These are phyloP conservation scores for Semicossyphus pulcher DNA, from an alignment of 2,113 vertebrate species.

Conservation along the genomic window DNA sequence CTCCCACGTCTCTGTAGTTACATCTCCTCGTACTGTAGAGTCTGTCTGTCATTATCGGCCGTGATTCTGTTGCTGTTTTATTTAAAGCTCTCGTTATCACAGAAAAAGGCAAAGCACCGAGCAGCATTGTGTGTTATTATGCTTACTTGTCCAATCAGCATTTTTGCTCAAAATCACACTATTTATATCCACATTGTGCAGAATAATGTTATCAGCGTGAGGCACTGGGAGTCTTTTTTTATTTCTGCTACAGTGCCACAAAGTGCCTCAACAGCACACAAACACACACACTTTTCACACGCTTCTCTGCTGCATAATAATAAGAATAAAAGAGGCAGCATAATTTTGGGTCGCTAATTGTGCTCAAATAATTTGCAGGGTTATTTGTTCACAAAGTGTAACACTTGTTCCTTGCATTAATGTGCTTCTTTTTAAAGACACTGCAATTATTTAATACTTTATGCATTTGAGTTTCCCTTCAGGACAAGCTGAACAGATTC, in stretches of 20 bases:
- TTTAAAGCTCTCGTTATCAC: conserved; percentile 59
- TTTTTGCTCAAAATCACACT: conserved; percentile 48
- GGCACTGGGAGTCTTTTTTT: neutral
- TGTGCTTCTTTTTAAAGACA: conserved; percentile 50
- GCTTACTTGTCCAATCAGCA: conserved; percentile 46
- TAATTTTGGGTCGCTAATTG: neutral
- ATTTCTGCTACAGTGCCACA: neutral
- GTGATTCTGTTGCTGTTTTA: conserved; percentile 34
- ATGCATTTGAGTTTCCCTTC: conserved; percentile 37
- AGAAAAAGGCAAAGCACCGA: conserved; percentile 29
- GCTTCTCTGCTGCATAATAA: neutral
- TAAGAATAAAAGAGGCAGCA: neutral
- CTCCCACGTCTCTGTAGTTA: conserved; percentile 15
- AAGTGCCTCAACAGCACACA: conserved; percentile 26
- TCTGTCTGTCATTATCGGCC: conserved; percentile 9
- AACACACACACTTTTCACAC: neutral
- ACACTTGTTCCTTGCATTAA: conserved; percentile 6
- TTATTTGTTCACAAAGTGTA: conserved; percentile 20
- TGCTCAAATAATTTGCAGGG: conserved; percentile 3
- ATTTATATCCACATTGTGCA: conserved; percentile 52
- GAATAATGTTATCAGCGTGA: conserved; percentile 33
- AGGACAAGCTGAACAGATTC: conserved; percentile 22
- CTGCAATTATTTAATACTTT: conserved; percentile 30
- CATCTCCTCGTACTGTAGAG: conserved; percentile 10
- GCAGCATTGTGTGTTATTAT: conserved; percentile 9